These are phyloP conservation scores for Stegana nigrithorax DNA, from an alignment of 2,888 invertebrate genomes.

Conservation along the genomic window DNA sequence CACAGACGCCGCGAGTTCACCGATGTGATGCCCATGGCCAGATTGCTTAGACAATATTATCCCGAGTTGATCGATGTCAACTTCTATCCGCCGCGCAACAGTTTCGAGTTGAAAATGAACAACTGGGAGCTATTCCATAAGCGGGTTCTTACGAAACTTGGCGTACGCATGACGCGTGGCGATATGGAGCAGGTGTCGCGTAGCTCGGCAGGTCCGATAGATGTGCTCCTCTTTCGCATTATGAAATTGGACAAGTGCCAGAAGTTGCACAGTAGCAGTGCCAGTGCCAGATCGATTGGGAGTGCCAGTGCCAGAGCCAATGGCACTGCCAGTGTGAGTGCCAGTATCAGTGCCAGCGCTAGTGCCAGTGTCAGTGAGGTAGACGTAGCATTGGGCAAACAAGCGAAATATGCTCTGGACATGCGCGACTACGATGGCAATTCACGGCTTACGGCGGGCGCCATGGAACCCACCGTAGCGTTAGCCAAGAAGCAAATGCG, in stretches of 20 bases:
- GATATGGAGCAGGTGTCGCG: conserved; percentile 75
- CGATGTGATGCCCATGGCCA: conserved; percentile 76
- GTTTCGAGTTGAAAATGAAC: conserved; percentile 75
- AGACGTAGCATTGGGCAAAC: too few species aligned
- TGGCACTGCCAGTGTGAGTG: neutral
- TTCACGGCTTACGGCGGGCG: too few species aligned
- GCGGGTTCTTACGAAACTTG: conserved; percentile 76
- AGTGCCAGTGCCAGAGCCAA: conserved; percentile 10
- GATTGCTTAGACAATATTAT: conserved; percentile 77
- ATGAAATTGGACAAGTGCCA: conserved; percentile 29
- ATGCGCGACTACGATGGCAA: too few species aligned
- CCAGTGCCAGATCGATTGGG: neutral
- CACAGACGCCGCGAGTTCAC: conserved; percentile 79
- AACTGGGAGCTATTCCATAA: conserved; percentile 83
- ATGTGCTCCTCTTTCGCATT: conserved; percentile 71
- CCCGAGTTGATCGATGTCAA: conserved; percentile 81
- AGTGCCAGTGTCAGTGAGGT: neutral
- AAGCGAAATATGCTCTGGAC: too few species aligned
- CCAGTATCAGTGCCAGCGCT: neutral
- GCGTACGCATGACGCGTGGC: conserved; percentile 71
- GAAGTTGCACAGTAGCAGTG: neutral
- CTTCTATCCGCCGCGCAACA: conserved; percentile 79
- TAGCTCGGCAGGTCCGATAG: conserved; percentile 74
- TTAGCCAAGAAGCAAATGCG: too few species aligned
- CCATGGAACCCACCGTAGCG: too few species aligned